Base-by-base conservation (phyloP, 2,113 vertebrate species). In the Etheostoma spectabile region DNA sequence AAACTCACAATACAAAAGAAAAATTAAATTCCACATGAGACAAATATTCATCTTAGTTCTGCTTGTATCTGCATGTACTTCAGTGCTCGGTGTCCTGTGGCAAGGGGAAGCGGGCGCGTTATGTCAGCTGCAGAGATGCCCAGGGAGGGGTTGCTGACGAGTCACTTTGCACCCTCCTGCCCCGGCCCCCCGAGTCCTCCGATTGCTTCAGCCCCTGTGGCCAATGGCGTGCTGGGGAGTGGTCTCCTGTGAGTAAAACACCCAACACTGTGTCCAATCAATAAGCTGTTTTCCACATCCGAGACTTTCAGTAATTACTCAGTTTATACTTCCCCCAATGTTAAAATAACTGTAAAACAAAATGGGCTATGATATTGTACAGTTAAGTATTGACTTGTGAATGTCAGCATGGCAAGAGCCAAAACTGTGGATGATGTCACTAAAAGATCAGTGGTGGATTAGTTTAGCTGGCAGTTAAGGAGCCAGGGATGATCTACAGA, bases 1-100 rank as follows among this genome's bases (percentile, higher is more conserved):
- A 63, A 53, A 6, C 48, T 14, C 35, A 62, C 1, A 2, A 24
- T 57, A 56, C 3, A 11, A 42, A 42, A 11, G 30, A 30, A 30
- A 30, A 67, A 67, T 66, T 6, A 30, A 57, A 64, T 38, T 84
- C 35, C 33, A 63, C 6, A 15, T 4, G 0, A 42, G 12, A 70
- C 19, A 56, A 56, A 53, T 57, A 72, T 53, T 83, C 42, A 74
- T 74, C 24, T n/a, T 24, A 35, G 3, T 38, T 86, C 59, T 74
- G 68, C 46, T 52, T 77, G 22, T 70, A 6, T 77, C 42, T 77
- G 5, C 51, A 14, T 86, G 53, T 86, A 61, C 88, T 60, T 16
- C 86, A 99, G 98, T 99, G 98, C 79, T 99, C 98, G 0, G 97
- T 96, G 38, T 96, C 97, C 51, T 99, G 98, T 88, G 98, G 98